Percentiles rank a stretch among this genome's conserved stretches.
Evolutionary conservation across 1,140 invertebrate species (phyloP).

Genomic region (Drosophila cardini): DNA sequence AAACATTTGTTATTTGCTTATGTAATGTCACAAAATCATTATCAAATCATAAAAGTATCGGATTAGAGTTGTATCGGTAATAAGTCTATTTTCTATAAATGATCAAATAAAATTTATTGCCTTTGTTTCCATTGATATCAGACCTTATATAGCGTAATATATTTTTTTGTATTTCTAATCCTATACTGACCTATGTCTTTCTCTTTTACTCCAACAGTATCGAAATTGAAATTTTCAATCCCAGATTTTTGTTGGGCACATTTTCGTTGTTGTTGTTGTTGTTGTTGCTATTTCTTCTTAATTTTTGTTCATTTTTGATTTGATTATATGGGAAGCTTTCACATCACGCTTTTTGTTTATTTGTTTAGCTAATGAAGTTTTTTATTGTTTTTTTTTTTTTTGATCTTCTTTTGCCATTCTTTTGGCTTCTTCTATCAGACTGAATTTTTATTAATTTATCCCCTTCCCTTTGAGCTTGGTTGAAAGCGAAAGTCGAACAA

Average conservation of each 20-base stretch:
- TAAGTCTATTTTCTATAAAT: conserved; percentile 9
- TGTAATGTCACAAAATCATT: no score
- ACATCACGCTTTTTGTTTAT: conserved; percentile 48
- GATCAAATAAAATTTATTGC: neutral
- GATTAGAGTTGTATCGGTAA: no score
- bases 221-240: neutral
- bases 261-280: neutral
- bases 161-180: no score
- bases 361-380: conserved; percentile 51
- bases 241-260: neutral
- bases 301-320: conserved; percentile 25
- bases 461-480: neutral
- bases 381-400: conserved; percentile 37
- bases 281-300: neutral
- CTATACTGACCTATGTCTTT: neutral
- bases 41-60: no score
- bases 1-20: no score
- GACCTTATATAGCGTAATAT: neutral
- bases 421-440: conserved; percentile 6
- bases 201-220: neutral
- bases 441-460: conserved; percentile 60
- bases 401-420: conserved; percentile 18
- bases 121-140: neutral
- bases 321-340: conserved; percentile 20
- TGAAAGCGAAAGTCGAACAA: conserved; percentile 52